Percentiles rank a stretch among this genome's conserved stretches.
phyloP scores from a whole-genome alignment of 2,113 vertebrate species.

The Oncorhynchus clarkii region DNA sequence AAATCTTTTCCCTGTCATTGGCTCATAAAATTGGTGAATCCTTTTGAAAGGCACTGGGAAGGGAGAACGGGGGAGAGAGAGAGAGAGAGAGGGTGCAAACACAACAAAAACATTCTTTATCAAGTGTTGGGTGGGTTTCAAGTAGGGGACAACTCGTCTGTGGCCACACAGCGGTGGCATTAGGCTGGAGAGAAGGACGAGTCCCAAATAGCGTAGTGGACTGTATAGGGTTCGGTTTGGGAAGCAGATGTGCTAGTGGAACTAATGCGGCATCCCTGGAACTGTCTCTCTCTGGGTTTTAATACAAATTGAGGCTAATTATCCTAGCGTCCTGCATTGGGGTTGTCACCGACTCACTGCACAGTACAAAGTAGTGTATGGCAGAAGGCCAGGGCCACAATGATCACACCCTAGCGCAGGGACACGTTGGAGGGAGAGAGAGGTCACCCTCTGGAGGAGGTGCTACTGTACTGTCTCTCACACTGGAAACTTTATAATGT shows the following conservation, averaged over 20 bases:
- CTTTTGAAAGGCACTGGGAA: conserved; percentile 57
- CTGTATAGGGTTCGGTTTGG: too few species aligned
- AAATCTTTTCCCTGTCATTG: conserved; percentile 71
- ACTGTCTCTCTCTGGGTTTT: conserved; percentile 54
- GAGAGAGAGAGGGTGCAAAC: conserved; percentile 27
- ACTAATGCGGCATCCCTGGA: conserved; percentile 71
- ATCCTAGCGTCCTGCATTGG: conserved; percentile 50
- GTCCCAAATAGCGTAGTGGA: too few species aligned
- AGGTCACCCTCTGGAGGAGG: background rate
- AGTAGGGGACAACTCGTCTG: conserved; percentile 43
- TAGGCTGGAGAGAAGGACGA: background rate
- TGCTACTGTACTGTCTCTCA: background rate
- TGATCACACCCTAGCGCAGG: conserved; percentile 13
- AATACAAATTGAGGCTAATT: conserved; percentile 79
- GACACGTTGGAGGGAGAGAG: too few species aligned
- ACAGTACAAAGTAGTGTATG: conserved; percentile 34
- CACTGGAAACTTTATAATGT: background rate
- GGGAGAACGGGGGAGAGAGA: background rate
- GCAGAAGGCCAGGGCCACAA: conserved; percentile 32
- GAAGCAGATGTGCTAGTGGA: conserved; percentile 51
- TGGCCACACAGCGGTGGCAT: conserved; percentile 30
- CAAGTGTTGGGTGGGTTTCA: conserved; percentile 60
- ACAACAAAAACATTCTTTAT: conserved; percentile 67
- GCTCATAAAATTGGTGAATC: conserved; percentile 71
- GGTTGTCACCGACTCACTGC: conserved; percentile 28